Conservation (phyloP, 2,113 vertebrate genomes). For the Megalops atlanticus region DNA sequence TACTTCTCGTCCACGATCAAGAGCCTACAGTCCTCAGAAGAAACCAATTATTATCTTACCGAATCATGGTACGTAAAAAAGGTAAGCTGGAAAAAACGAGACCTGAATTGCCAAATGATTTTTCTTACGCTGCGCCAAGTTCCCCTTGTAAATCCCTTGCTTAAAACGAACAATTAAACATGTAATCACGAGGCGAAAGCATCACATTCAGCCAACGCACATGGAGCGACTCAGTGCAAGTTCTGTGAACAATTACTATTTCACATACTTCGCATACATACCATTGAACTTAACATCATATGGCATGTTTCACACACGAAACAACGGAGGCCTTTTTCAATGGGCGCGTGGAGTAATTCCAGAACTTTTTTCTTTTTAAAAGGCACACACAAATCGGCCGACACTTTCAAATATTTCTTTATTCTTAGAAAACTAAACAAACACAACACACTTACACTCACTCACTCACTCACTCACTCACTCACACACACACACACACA, state of each 20-base stretch:
- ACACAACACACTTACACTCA: too few species aligned
- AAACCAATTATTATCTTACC: neutral
- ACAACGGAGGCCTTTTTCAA: neutral
- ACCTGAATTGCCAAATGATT: neutral
- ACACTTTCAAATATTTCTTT: too few species aligned
- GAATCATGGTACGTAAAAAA: neutral
- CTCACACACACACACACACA: too few species aligned
- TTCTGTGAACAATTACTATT: neutral
- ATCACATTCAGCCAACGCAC: neutral
- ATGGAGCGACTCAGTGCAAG: neutral
- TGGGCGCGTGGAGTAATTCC: neutral
- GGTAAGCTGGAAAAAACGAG: neutral
- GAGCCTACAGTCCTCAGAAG: neutral
- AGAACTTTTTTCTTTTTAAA: too few species aligned
- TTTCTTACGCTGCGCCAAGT: neutral
- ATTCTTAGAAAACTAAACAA: too few species aligned
- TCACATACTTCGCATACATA: neutral
- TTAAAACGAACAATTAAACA: neutral
- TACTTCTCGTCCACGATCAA: neutral
- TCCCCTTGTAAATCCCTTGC: neutral
- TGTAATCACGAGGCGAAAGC: neutral
- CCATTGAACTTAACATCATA: neutral
- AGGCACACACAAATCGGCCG: neutral
- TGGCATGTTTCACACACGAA: neutral
- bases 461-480: too few species aligned